These are phyloP conservation scores for Pangasius mekongensis DNA, from an alignment of 2,797 vertebrate species.

Conservation along the genomic window DNA sequence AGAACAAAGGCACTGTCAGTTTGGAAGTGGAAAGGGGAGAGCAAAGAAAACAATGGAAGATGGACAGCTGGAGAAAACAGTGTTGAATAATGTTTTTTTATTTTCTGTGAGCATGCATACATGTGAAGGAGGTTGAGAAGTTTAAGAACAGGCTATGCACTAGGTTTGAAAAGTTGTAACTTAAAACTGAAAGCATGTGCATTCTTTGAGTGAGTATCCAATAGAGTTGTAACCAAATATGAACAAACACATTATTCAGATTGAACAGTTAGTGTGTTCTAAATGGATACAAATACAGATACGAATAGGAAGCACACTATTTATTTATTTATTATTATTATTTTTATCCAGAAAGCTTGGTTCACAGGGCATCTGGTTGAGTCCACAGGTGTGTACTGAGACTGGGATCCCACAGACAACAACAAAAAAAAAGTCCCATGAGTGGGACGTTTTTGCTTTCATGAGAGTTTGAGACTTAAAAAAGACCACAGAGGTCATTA, in stretches of 20 bases:
- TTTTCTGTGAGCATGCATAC: neutral
- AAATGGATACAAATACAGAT: neutral
- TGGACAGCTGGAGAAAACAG: slow-evolving; percentile 9
- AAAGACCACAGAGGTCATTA: neutral
- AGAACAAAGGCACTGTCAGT: slow-evolving; percentile 36
- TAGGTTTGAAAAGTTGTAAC: neutral
- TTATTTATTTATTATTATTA: neutral
- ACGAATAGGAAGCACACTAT: neutral
- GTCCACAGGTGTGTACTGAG: neutral
- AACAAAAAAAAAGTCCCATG: neutral
- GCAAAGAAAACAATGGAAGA: neutral
- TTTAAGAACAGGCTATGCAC: slow-evolving; percentile 8
- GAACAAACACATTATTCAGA: neutral
- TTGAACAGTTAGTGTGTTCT: neutral
- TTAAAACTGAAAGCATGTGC: slow-evolving; percentile 51
- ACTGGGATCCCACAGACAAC: neutral
- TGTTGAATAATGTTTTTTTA: slow-evolving; percentile 13
- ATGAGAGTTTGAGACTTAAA: neutral
- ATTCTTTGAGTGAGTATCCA: neutral
- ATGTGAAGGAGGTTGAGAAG: neutral
- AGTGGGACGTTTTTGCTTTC: neutral
- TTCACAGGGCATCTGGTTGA: neutral
- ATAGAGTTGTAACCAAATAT: neutral
- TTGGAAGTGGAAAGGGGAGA: slow-evolving; percentile 20
- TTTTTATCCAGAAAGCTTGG: neutral